A percentile compares a stretch with the other conserved stretches of the same genome.
These are phyloP conservation scores for Psittacula cyanocephala DNA, from an alignment of 2,113 vertebrate genomes.

Conservation along the genomic window DNA sequence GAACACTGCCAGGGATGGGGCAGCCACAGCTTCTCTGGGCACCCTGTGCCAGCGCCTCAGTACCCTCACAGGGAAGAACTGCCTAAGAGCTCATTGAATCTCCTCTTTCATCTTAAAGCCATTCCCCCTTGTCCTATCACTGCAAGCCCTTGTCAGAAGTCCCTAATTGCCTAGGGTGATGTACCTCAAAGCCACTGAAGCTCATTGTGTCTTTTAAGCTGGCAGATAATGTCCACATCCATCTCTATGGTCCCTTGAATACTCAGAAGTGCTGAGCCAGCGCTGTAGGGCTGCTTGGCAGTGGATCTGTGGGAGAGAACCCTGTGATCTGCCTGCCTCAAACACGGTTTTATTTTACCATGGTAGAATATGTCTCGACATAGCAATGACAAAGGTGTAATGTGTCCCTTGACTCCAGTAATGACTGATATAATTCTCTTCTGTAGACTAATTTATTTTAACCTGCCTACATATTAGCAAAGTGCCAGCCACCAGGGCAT, in stretches of 20 bases:
- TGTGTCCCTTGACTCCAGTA: not conserved
- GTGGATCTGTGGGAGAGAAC: not conserved
- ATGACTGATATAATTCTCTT: not conserved
- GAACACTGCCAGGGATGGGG: not conserved
- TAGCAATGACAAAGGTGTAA: not conserved
- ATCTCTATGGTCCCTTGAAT: not conserved
- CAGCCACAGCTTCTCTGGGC: not conserved
- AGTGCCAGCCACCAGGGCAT: not conserved
- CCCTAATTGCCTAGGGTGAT: not conserved
- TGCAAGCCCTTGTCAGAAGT: not conserved
- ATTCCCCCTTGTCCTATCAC: not conserved
- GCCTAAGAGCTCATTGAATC: not conserved
- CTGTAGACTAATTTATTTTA: not conserved
- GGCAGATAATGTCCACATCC: not conserved
- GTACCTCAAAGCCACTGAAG: not conserved
- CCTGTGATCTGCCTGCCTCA: not conserved
- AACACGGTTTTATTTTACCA: not conserved
- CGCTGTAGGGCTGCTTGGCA: not conserved
- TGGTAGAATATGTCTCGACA: not conserved
- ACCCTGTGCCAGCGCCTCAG: not conserved
- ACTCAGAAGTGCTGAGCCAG: not conserved
- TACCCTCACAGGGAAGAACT: not conserved
- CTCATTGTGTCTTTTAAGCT: accelerated
- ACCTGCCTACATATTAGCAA: not conserved
- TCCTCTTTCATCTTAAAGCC: not conserved